Evolutionary conservation across 2,888 invertebrate genomes (phyloP).

Genomic region (Brachyopa scutellaris): DNA sequence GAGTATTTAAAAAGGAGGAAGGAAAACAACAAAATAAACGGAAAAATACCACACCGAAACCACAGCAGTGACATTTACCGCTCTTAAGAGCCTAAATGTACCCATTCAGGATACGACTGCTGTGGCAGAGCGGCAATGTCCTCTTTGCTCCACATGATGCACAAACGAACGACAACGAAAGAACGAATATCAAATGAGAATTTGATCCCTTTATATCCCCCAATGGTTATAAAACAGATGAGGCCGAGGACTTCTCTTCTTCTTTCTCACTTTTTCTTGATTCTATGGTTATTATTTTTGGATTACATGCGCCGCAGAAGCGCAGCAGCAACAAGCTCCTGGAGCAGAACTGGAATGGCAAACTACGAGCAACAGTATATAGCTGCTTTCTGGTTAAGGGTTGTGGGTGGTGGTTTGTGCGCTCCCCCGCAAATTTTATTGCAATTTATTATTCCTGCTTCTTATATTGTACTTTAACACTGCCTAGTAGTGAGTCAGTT

Average conservation of each 20-base stretch:
- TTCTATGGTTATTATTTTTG: constrained; percentile 64
- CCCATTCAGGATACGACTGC: constrained; percentile 65
- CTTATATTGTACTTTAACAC: constrained; percentile 37
- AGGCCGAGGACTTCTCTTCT: constrained; percentile 67
- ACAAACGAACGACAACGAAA: constrained; percentile 3
- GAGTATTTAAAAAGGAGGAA: constrained; percentile 36
- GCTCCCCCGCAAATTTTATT: constrained; percentile 50
- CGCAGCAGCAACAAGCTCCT: constrained; percentile 69
- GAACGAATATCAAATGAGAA: constrained; percentile 65
- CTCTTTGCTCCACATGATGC: constrained; percentile 26
- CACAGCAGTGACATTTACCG: constrained; percentile 72
- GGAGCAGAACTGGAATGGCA: constrained; percentile 22
- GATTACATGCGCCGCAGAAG: constrained; percentile 67
- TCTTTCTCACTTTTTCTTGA: constrained; percentile 50
- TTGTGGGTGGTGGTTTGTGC: constrained; percentile 33
- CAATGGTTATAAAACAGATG: constrained; percentile 72
- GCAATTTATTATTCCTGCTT: constrained; percentile 23
- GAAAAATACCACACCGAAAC: constrained; percentile 59
- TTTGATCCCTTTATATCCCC: constrained; percentile 72
- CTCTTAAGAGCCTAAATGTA: constrained; percentile 70
- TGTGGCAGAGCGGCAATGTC: constrained; percentile 58
- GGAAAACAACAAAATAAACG: not conserved
- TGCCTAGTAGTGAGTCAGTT: constrained; percentile 26
- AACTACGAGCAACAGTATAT: constrained; percentile 60
- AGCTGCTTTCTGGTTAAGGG: constrained; percentile 44